Base-by-base conservation (phyloP, 2,888 invertebrate species). In the Cephus runcator region DNA sequence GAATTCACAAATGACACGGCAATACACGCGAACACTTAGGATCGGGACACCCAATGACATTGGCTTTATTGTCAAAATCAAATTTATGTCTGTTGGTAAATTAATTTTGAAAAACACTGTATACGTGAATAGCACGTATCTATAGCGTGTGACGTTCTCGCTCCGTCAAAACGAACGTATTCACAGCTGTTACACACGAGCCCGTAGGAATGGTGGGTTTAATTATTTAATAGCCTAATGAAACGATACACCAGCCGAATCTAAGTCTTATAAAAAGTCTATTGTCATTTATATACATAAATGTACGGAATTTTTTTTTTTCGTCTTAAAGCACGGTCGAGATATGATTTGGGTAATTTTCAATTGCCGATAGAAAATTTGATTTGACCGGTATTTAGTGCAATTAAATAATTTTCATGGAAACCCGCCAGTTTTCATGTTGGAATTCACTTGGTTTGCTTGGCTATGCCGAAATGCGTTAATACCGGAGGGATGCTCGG, bases 201-300 rank as follows among this genome's bases (percentile, higher is more conserved):
- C 11, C 74, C 15, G 36, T 12, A 30, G 30, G 35, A 71, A 34
- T 34, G 56, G 6, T 12, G 34, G 69, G 76, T 76, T 75, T 82
- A 89, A 90, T 89, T 88, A 85, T 88, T 89, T 89, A 89, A 90
- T 88, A 85, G 84, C 81, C 84, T 88, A 88, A 89, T 90, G 87
- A 88, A 87, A 89, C 87, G 88, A 90, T 88, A 86, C 85, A 84
- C 76, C 83, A 83, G 85, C 87, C 88, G 86, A 90, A 90, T 88
- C 84, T 86, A 87, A 84, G 84, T 83, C 83, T 82, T 83, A 85
- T 83, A 85, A 85, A 87, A 86, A 84, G 85, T 80, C 85, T 83
- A 85, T 86, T 87, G 83, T 84, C 73, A 56, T 78, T 79, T 78
- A 12, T 34, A 12, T 71, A 31, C 71, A 4, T 31, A 71, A 71